Evolutionary conservation across 2,888 invertebrate genomes (phyloP), one percentile per base, ranked within the genome.

Genomic region (Plagodis dolabraria): DNA sequence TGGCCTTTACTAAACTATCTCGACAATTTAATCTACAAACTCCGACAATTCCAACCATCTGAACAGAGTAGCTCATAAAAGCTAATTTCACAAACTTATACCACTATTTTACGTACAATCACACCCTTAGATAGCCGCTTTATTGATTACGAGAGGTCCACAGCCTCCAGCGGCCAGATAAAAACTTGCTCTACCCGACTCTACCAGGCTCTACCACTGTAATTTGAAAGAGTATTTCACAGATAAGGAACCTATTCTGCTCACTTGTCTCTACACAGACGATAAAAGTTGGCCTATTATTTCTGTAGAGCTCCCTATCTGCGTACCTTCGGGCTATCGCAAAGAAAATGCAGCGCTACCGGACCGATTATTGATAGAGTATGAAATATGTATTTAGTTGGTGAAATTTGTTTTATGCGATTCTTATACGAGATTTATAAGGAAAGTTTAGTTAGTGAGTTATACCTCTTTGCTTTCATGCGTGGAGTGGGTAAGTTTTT

Each of bases 351-450:
- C 59, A 45, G 57, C 45, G 66, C 67, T 69, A 60, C 67, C 57
- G 68, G 52, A 33, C 57, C 55, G 60, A 68, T 68, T 64, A 76
- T 76, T 76, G 79, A 76, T 77, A 80, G 79, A 79, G 69, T 82
- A 85, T 89, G 87, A 89, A 87, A 86, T 89, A 89, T 89, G 87
- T 85, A 84, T 84, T 83, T 85, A 85, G 85, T 87, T 86, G 80
- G 79, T 78, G 79, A 85, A 82, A 82, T 66, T 64, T 61, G 64
- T 66, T 64, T 58, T 59, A 63, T 33, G 45, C 40, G 48, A 56
- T 60, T 56, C 34, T 7, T 11, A 12, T 12, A 44, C 45, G 45
- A 45, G 56, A 56, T 60, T 60, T 56, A 52, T 60, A 60, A 43
- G 53, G 35, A 43, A 59, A 59, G 49, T 53, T 59, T 38, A 10